These are phyloP conservation scores for Thamnophis elegans DNA, from an alignment of 2,797 vertebrate species.

Conservation along the genomic window DNA sequence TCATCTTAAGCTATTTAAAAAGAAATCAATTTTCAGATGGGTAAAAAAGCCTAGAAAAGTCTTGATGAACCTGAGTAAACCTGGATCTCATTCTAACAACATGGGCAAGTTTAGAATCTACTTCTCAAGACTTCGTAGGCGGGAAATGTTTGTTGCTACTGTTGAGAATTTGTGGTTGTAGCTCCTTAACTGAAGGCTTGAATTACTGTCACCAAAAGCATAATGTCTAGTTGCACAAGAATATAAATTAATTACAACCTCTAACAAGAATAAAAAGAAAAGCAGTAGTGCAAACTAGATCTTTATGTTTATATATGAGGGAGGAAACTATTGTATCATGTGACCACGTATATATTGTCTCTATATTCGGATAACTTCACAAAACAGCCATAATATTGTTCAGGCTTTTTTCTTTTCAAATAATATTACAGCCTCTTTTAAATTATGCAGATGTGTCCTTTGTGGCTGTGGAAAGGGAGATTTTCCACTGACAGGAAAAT, in stretches of 20 bases:
- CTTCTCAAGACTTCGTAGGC: constrained; percentile 31
- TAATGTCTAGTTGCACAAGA: constrained; percentile 36
- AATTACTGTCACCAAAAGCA: constrained; percentile 42
- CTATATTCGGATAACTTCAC: constrained; percentile 47
- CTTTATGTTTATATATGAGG: neutral
- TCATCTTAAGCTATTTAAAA: constrained; percentile 61
- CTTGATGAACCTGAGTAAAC: constrained; percentile 38
- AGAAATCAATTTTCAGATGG: constrained; percentile 68
- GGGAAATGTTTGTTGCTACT: constrained; percentile 25
- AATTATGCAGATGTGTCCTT: constrained; percentile 36
- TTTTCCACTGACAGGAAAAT: constrained; percentile 54
- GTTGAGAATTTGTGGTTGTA: constrained; percentile 48
- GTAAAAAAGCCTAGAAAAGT: constrained; percentile 39
- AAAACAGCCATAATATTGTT: constrained; percentile 36
- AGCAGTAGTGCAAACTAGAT: constrained; percentile 43
- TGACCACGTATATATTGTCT: constrained; percentile 37
- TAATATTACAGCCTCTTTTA: constrained; percentile 29
- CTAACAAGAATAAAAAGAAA: constrained; percentile 41
- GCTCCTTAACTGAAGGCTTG: neutral
- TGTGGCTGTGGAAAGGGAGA: constrained; percentile 21
- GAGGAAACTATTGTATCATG: constrained; percentile 42
- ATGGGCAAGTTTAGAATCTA: constrained; percentile 36
- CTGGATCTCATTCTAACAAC: constrained; percentile 9
- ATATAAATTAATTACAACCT: constrained; percentile 48
- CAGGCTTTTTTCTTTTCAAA: neutral